phyloP scores from a whole-genome alignment of 2,888 invertebrate species.

The Agrotis segetum region DNA sequence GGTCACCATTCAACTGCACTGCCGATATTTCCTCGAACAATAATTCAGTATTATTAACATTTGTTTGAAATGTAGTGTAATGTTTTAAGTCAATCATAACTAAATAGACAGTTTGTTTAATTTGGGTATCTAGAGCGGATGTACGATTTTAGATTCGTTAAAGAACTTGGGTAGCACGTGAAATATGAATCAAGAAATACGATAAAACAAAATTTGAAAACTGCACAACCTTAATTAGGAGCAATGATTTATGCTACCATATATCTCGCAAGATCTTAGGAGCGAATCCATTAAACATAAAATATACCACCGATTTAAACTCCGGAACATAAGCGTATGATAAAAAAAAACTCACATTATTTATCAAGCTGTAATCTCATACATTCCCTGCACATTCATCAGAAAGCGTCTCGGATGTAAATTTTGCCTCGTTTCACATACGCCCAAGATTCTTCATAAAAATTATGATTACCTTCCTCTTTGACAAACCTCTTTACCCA shows the following conservation, averaged over 20 bases:
- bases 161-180: background rate
- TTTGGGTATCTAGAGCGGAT: slow-evolving; percentile 16
- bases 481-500: slow-evolving; percentile 84
- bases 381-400: slow-evolving; percentile 67
- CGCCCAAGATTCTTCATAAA: slow-evolving; percentile 75
- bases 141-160: background rate
- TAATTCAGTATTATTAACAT: slow-evolving; percentile 7
- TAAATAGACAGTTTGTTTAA: slow-evolving; percentile 1
- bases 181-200: slow-evolving; percentile 28
- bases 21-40: slow-evolving; percentile 1
- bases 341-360: slow-evolving; percentile 67
- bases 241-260: slow-evolving; percentile 51
- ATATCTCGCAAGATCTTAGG: slow-evolving; percentile 59
- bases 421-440: slow-evolving; percentile 69
- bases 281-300: slow-evolving; percentile 59
- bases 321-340: slow-evolving; percentile 60
- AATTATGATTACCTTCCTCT: slow-evolving; percentile 85
- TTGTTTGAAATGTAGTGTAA: slow-evolving; percentile 14
- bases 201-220: slow-evolving; percentile 29
- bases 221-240: slow-evolving; percentile 44
- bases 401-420: slow-evolving; percentile 66
- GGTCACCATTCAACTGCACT: slow-evolving; percentile 12
- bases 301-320: slow-evolving; percentile 65
- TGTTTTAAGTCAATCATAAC: slow-evolving; percentile 8
- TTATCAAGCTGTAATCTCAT: slow-evolving; percentile 70